Evolutionary conservation across 2,888 invertebrate genomes (phyloP), one percentile per base, ranked within the genome.

Genomic region (Yponomeuta plumbellus): DNA sequence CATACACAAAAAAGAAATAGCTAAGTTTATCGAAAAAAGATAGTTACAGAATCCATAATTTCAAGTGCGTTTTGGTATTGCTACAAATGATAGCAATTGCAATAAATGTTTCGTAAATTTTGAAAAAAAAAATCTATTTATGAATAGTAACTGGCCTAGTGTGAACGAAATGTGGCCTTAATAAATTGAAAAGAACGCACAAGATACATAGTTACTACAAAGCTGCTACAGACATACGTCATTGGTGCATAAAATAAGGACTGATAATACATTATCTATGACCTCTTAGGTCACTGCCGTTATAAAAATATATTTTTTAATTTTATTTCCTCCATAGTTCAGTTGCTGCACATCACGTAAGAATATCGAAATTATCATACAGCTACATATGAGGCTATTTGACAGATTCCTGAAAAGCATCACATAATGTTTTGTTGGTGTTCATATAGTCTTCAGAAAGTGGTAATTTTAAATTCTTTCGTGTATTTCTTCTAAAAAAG

Each of bases 271-370:
- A 66, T 66, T 68, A 69, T 69, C 68, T 59, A 57, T 63, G 56
- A 65, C 66, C 64, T 66, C 64, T 64, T 78, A 75, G 79, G 81
- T 81, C 76, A 75, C 34, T 70, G 67, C 71, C 67, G 71, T 71
- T 71, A 72, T 70, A 73, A 76, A 79, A 77, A 75, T 72, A 34
- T 69, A 74, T 72, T 74, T 75, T 83, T 82, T 84, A 75, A 82
- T 77, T 79, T 80, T 76, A 61, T 66, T 56, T 57, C 6, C 62
- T 65, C 26, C 57, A 61, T 40, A 26, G 44, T 66, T 44, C 40
- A 63, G 26, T 6, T 13, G 8, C 23, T 22, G 21, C 21, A 62
- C 62, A 20, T 39, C 23, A 62, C 11, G 59, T 62, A 4, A 39
- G 62, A 20, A 20, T 40, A 11, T 61, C 6, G 34, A 8, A 34